Conservation (phyloP, 2,113 vertebrate genomes). For the Myotis yumanensis region DNA sequence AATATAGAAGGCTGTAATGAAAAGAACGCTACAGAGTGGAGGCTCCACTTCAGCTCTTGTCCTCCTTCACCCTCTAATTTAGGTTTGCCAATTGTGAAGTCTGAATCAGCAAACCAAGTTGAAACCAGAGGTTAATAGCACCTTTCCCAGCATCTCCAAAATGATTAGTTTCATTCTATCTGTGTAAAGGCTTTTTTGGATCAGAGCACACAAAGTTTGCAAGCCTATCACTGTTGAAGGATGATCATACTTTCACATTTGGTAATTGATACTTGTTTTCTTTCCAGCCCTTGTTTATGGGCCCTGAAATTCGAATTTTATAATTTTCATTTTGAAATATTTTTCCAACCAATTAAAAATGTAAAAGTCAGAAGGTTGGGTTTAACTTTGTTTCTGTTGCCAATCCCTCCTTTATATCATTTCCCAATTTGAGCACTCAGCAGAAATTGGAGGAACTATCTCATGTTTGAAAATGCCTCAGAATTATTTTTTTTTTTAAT, state of each 20-base stretch:
- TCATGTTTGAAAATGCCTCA: neutral
- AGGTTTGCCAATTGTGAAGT: neutral
- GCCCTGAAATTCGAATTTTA: neutral
- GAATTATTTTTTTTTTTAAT: conserved; percentile 37
- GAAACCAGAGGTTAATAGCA: neutral
- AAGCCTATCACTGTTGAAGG: neutral
- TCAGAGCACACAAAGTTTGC: neutral
- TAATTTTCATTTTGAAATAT: conserved; percentile 25
- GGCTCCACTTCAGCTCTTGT: neutral
- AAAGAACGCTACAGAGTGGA: neutral
- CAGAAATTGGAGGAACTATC: conserved; percentile 12
- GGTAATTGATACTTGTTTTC: neutral
- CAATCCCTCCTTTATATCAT: neutral
- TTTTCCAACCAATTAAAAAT: neutral
- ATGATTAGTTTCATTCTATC: neutral
- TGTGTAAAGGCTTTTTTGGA: neutral
- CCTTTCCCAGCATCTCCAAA: neutral
- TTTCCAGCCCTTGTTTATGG: neutral
- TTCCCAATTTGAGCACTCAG: neutral
- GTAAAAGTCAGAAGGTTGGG: neutral
- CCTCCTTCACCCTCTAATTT: neutral
- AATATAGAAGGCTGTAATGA: neutral
- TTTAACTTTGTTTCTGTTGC: neutral
- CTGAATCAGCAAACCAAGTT: neutral
- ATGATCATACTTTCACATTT: neutral